Evolutionary conservation across 2,113 vertebrate species (phyloP).

Genomic region (Brienomyrus longianalis): DNA sequence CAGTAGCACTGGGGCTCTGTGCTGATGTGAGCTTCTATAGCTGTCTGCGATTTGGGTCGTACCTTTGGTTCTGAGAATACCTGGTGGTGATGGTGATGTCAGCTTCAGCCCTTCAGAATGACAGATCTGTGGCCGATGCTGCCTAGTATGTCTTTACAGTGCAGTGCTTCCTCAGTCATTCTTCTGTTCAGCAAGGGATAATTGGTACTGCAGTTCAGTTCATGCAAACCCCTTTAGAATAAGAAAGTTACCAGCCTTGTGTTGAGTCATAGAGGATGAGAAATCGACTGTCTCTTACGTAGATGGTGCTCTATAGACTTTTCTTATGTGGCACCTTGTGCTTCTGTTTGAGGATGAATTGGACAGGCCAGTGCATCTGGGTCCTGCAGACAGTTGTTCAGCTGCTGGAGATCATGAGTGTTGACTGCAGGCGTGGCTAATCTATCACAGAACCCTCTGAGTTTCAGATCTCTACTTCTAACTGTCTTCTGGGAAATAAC

Average conservation of each 20-base stretch:
- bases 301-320: background rate
- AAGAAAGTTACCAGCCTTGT: background rate
- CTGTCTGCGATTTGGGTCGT: background rate
- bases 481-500: slow-evolving; percentile 13
- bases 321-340: background rate
- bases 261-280: background rate
- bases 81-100: background rate
- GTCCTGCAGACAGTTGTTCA: background rate
- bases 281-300: background rate
- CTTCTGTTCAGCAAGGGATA: background rate
- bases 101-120: background rate
- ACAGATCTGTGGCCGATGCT: background rate
- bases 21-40: background rate
- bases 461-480: background rate
- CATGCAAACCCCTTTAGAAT: background rate
- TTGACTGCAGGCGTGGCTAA: background rate
- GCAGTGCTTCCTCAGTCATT: background rate
- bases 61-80: background rate
- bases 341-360: background rate
- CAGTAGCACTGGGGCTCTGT: background rate
- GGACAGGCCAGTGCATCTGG: background rate
- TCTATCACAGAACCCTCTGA: background rate
- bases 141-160: background rate
- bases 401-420: background rate
- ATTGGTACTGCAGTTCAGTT: background rate